A percentile compares a stretch with the other conserved stretches of the same genome.
phyloP scores from a whole-genome alignment of 2,797 vertebrate species.

The Erpetoichthys calabaricus region DNA sequence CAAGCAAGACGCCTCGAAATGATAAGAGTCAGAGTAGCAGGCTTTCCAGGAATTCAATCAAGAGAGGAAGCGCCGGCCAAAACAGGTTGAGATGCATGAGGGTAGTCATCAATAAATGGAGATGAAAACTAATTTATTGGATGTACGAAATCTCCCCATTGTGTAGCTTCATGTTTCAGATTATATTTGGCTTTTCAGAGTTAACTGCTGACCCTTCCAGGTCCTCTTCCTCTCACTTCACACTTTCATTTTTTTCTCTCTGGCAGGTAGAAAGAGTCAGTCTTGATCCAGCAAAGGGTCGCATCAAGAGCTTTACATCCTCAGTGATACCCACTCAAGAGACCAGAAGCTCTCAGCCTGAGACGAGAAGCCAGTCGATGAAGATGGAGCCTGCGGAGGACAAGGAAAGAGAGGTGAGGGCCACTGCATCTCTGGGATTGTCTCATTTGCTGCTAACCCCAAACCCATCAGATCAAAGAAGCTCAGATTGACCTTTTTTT shows the following conservation, averaged over 20 bases:
- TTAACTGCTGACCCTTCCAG: not conserved
- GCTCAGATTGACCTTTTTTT: not conserved
- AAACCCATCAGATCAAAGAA: too few relatives aligned
- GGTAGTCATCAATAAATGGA: too few relatives aligned
- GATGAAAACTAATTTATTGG: too few relatives aligned
- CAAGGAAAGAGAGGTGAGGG: constrained; percentile 41
- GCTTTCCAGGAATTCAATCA: too few relatives aligned
- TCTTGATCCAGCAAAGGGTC: constrained; percentile 52
- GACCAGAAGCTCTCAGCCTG: not conserved
- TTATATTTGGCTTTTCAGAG: too few relatives aligned
- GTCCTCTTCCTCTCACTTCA: not conserved
- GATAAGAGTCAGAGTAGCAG: too few relatives aligned
- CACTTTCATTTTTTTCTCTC: not conserved
- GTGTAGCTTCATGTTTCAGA: too few relatives aligned
- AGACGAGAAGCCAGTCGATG: constrained; percentile 19
- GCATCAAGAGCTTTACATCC: constrained; percentile 22
- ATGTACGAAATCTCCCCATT: too few relatives aligned
- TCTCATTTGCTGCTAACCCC: too few relatives aligned
- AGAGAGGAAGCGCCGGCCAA: too few relatives aligned
- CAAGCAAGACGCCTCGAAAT: too few relatives aligned
- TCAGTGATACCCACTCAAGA: not conserved
- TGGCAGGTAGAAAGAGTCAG: constrained; percentile 65
- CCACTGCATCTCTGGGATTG: not conserved
- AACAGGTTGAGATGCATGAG: too few relatives aligned
- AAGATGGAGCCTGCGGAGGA: constrained; percentile 28